phyloP scores from a whole-genome alignment of 1,140 invertebrate genomes.

The Lepidurus apus region DNA sequence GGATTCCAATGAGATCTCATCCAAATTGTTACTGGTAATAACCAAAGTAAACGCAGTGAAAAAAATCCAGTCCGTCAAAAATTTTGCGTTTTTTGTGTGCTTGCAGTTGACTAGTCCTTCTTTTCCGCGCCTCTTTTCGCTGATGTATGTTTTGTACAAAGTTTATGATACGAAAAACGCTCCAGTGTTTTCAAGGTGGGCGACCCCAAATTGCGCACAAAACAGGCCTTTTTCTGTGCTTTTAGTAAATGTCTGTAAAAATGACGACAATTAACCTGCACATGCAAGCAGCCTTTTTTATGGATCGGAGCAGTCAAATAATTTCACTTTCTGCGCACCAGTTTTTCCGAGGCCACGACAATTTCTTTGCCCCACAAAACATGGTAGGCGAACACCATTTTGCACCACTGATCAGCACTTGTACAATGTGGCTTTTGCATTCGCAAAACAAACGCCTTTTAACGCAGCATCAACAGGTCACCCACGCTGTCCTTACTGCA shows the following conservation, averaged over 20 bases:
- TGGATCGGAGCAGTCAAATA: background rate
- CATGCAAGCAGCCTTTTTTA: background rate
- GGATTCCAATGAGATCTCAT: background rate
- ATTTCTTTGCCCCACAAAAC: constrained; percentile 28
- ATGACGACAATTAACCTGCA: background rate
- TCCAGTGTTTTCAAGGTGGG: background rate
- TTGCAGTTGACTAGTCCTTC: too few species aligned
- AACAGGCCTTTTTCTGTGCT: background rate
- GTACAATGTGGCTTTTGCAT: background rate
- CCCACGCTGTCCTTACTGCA: background rate
- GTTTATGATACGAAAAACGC: background rate
- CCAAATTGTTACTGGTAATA: background rate
- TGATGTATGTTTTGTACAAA: background rate
- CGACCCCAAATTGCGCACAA: background rate
- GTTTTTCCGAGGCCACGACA: constrained; percentile 27
- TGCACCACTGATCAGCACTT: background rate
- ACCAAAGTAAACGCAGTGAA: too few species aligned
- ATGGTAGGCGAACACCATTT: constrained; percentile 24
- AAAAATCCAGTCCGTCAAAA: too few species aligned
- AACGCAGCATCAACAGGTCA: background rate
- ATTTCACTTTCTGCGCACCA: constrained; percentile 27
- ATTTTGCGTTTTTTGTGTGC: too few species aligned
- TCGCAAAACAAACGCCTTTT: background rate
- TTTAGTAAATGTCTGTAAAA: background rate
- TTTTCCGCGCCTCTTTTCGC: too few species aligned